A percentile compares a stretch with the other conserved stretches of the same genome.
Evolutionary conservation across 1,140 invertebrate species (phyloP).

Genomic region (Achroia grisella): DNA sequence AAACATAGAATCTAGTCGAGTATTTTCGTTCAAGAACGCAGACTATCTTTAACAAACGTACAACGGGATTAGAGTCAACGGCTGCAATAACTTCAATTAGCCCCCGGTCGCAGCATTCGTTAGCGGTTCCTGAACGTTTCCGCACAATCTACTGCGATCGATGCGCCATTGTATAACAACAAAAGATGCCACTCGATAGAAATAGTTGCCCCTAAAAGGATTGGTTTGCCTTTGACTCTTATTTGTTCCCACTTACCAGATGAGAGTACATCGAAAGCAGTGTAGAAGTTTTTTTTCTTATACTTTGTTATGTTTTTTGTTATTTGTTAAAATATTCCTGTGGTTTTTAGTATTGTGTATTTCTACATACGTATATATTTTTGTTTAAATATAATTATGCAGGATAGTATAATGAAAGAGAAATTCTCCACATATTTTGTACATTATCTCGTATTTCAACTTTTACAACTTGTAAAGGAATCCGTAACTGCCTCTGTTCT

Average conservation of each 20-base stretch:
- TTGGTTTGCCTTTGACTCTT: conserved; percentile 30
- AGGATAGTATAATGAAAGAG: no score
- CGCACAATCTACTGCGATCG: conserved; percentile 39
- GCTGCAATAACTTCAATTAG: conserved; percentile 53
- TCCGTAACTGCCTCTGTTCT: conserved; percentile 16
- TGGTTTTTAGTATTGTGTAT: no score
- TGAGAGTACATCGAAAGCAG: background rate
- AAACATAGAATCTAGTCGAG: no score
- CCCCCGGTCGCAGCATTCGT: conserved; percentile 28
- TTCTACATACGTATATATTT: no score
- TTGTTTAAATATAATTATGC: no score
- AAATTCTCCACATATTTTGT: background rate
- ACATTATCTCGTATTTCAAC: background rate
- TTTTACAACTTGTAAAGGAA: conserved; percentile 16
- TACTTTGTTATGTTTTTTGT: no score
- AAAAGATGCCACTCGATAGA: conserved; percentile 51
- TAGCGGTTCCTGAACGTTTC: conserved; percentile 44
- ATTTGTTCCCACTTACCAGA: conserved; percentile 40
- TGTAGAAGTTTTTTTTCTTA: no score
- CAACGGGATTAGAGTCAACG: background rate
- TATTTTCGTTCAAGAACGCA: no score
- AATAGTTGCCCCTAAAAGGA: conserved; percentile 47
- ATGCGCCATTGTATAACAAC: conserved; percentile 56
- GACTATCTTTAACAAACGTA: background rate
- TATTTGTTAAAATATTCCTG: no score